Percentiles rank a stretch among this genome's conserved stretches.
These are phyloP conservation scores for Ctenochaetus hawaiiensis DNA, from an alignment of 2,797 vertebrate genomes.

Conservation along the genomic window DNA sequence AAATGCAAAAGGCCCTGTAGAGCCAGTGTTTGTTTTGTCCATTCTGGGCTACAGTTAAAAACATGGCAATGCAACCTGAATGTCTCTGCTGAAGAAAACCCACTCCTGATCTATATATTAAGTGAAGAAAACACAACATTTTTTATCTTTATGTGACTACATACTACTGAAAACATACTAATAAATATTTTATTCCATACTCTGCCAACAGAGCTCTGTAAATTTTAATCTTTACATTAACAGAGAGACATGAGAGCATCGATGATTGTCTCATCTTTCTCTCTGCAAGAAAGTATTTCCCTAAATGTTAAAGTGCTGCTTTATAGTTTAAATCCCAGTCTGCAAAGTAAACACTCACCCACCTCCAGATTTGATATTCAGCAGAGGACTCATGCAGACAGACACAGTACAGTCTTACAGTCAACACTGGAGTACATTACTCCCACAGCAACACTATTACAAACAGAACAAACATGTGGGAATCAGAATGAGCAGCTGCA, in stretches of 20 bases:
- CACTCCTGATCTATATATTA: too few species aligned
- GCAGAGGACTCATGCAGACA: conserved; percentile 13
- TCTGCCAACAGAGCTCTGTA: too few species aligned
- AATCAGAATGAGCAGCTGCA: conserved; percentile 8
- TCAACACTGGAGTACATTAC: not conserved
- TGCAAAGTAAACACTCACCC: conserved; percentile 12
- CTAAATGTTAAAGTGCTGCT: not conserved
- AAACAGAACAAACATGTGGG: conserved; percentile 11
- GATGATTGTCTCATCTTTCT: not conserved
- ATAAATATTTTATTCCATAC: too few species aligned
- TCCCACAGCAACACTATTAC: conserved; percentile 23
- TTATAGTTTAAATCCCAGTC: not conserved
- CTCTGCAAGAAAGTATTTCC: not conserved
- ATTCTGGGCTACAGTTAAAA: too few species aligned
- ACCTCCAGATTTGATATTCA: conserved; percentile 5
- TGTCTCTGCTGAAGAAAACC: too few species aligned
- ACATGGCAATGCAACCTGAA: too few species aligned
- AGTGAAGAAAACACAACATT: too few species aligned
- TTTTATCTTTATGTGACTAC: too few species aligned
- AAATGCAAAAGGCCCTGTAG: too few species aligned
- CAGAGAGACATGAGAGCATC: too few species aligned
- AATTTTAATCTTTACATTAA: not conserved
- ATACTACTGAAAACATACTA: too few species aligned
- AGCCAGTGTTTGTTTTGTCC: too few species aligned
- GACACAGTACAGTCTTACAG: conserved; percentile 19